phyloP scores from a whole-genome alignment of 2,888 invertebrate species.

The Seira sanloemensis region DNA sequence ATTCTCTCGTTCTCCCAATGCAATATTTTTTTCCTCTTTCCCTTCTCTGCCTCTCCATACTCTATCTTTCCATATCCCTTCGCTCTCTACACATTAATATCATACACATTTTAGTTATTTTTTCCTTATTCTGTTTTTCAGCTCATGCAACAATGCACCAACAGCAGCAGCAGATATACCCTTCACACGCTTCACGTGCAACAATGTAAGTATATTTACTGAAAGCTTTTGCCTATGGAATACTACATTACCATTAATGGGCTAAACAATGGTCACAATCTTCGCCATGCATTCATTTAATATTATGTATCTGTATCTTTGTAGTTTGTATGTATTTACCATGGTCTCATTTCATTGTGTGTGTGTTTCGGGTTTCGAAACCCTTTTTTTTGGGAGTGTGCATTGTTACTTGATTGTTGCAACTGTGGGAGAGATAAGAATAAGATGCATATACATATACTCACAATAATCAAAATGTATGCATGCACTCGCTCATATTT shows the following conservation, averaged over 20 bases:
- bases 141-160: constrained; percentile 6
- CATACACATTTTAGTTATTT: too few species aligned
- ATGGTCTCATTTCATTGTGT: constrained; percentile 9
- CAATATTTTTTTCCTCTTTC: background rate
- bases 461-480: too few species aligned
- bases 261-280: background rate
- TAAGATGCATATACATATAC: too few species aligned
- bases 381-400: background rate
- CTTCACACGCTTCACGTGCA: constrained; percentile 1
- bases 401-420: background rate
- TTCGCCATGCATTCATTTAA: background rate
- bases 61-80: background rate
- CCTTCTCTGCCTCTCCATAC: background rate
- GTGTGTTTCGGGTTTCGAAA: background rate
- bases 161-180: background rate
- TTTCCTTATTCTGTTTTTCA: too few species aligned
- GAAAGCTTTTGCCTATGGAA: background rate
- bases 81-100: background rate
- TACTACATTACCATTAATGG: background rate
- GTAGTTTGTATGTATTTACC: background rate
- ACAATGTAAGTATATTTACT: too few species aligned
- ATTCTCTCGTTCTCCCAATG: background rate
- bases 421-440: background rate
- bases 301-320: too few species aligned
- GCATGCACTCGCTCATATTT: too few species aligned